Base-by-base conservation (phyloP, 2,113 vertebrate species). In the Rhinopomastus cyanomelas region DNA sequence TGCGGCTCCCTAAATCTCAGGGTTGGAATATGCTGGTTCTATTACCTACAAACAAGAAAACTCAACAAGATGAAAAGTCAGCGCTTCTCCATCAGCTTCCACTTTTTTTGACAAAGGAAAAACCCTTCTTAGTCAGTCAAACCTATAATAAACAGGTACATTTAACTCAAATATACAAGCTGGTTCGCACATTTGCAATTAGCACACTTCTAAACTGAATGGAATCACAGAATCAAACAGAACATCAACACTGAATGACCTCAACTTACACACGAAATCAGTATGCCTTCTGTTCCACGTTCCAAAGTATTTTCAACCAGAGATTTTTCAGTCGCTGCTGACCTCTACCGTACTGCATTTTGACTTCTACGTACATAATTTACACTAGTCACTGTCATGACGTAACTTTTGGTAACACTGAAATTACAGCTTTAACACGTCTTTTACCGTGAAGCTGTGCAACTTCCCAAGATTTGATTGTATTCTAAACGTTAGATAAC, bases 81-180 rank as follows among this genome's bases (percentile, higher is more conserved):
- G 29, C 30, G 26, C 68, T 88, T 92, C 87, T 92, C 89, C 93
- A 79, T 90, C 79, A 80, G 92, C 29, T 46, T 91, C 83, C 27
- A 71, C 15, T 64, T 71, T 72, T 93, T 51, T 95, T 96, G 59
- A 25, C 3, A 81, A 91, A 90, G 11, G 16, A 91, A 69, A 67
- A 77, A 25, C 12, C 2, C 55, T 13, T 62, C 69, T 82, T 16
- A 85, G 27, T 5, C n/a, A 22, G 11, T 57, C 32, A 37, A 23
- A 59, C 4, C 37, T 30, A 52, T 19, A 8, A 49, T 8, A 68
- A 81, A 39, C 5, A 30, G 0, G 3, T 3, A 39, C 25, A 59
- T 81, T 8, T 65, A 9, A 53, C 16, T 19, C 29, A 53, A 82
- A 56, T 29, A 32, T 12, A 59, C 12, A 36, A 9, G 34, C 2